Conservation (phyloP, 1,140 invertebrate genomes). For the Psix sp. region DNA sequence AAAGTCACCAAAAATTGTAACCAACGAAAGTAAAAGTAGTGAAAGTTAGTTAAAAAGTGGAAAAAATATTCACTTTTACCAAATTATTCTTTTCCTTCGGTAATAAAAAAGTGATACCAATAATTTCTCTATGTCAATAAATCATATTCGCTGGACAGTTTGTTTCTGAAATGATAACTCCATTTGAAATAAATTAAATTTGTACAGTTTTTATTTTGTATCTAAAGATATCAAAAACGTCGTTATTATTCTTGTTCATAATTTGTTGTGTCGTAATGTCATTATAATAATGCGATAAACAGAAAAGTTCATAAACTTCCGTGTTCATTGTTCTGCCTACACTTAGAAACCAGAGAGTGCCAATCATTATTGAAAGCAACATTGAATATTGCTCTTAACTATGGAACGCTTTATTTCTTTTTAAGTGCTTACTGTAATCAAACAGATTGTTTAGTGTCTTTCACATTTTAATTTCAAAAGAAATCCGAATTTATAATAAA, state of each 20-base stretch:
- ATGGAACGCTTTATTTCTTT: conserved; percentile 40
- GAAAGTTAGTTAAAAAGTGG: no score
- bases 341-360: conserved; percentile 45
- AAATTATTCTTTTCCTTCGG: no score
- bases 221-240: no score
- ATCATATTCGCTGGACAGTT: no score
- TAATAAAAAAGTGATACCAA: no score
- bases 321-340: conserved; percentile 40
- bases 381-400: conserved; percentile 29
- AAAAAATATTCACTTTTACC: no score
- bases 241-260: neutral
- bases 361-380: conserved; percentile 35
- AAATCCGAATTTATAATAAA: neutral
- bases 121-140: no score
- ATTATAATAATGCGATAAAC: conserved; percentile 2
- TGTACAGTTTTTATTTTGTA: no score
- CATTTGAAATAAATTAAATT: no score
- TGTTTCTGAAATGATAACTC: no score
- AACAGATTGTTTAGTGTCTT: conserved; percentile 3
- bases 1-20: no score
- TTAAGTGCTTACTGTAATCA: conserved; percentile 3
- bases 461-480: conserved; percentile 5
- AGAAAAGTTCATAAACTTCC: conserved; percentile 17
- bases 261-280: neutral
- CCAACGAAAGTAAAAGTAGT: no score